These are phyloP conservation scores for Morinoia aosen DNA, from an alignment of 2,888 invertebrate species.

Conservation along the genomic window DNA sequence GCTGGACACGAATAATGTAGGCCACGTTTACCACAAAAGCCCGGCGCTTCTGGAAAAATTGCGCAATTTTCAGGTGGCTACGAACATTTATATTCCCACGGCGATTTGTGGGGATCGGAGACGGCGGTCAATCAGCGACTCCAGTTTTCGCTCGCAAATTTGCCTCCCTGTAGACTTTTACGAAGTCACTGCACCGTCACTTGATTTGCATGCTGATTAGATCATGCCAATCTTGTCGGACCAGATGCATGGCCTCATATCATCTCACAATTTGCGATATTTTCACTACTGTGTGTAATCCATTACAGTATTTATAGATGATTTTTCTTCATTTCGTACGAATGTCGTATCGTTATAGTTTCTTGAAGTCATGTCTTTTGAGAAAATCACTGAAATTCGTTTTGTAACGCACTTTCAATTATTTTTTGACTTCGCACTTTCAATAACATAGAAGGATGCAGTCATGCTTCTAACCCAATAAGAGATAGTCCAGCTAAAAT, in stretches of 20 bases:
- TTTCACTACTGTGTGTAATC: neutral
- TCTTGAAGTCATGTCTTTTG: no score
- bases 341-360: neutral
- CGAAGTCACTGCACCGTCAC: neutral
- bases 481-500: no score
- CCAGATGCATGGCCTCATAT: neutral
- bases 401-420: no score
- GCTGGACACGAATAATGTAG: constrained; percentile 17
- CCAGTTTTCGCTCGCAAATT: neutral
- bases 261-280: neutral
- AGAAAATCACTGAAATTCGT: no score
- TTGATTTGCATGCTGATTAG: neutral
- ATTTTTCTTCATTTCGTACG: neutral
- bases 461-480: no score
- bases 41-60: neutral
- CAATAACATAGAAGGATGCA: no score
- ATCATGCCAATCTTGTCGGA: neutral
- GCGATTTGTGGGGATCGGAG: neutral
- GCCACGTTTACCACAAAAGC: neutral
- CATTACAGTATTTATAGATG: neutral
- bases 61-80: neutral
- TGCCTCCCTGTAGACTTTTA: neutral
- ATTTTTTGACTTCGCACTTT: no score
- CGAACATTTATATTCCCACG: constrained; percentile 3
- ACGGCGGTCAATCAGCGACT: neutral